Percentiles rank a stretch among this genome's conserved stretches.
phyloP scores from a whole-genome alignment of 2,888 invertebrate genomes.

The Thymelicus sylvestris region DNA sequence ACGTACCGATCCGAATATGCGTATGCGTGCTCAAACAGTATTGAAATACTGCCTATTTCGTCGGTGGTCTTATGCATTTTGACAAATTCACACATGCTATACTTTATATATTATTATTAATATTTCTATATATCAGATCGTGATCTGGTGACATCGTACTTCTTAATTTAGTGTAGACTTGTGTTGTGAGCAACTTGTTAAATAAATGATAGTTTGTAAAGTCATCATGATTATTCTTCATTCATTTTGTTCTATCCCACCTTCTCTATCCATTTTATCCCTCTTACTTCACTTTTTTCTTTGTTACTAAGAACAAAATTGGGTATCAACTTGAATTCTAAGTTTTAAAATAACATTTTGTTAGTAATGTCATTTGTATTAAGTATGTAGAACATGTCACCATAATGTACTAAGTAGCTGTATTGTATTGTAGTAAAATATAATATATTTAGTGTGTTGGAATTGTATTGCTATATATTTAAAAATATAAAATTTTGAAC shows the following conservation, averaged over 20 bases:
- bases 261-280: conserved; percentile 61
- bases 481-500: conserved; percentile 29
- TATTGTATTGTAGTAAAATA: conserved; percentile 18
- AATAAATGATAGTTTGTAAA: conserved; percentile 79
- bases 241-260: conserved; percentile 63
- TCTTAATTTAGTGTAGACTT: conserved; percentile 71
- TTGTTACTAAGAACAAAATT: background rate
- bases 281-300: conserved; percentile 28
- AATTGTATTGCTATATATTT: conserved; percentile 38
- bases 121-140: conserved; percentile 62
- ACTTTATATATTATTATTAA: conserved; percentile 47
- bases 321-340: background rate
- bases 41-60: conserved; percentile 48
- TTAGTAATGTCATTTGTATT: conserved; percentile 5
- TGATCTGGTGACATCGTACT: conserved; percentile 66
- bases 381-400: conserved; percentile 16
- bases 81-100: conserved; percentile 48
- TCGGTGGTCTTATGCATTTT: conserved; percentile 69
- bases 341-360: background rate
- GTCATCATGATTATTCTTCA: conserved; percentile 71
- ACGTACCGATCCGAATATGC: conserved; percentile 4
- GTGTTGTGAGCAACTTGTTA: conserved; percentile 76
- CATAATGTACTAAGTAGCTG: conserved; percentile 19
- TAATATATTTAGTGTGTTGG: conserved; percentile 19
- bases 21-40: conserved; percentile 48